Conservation (phyloP, 2,113 vertebrate species). For the Neotragus moschatus region DNA sequence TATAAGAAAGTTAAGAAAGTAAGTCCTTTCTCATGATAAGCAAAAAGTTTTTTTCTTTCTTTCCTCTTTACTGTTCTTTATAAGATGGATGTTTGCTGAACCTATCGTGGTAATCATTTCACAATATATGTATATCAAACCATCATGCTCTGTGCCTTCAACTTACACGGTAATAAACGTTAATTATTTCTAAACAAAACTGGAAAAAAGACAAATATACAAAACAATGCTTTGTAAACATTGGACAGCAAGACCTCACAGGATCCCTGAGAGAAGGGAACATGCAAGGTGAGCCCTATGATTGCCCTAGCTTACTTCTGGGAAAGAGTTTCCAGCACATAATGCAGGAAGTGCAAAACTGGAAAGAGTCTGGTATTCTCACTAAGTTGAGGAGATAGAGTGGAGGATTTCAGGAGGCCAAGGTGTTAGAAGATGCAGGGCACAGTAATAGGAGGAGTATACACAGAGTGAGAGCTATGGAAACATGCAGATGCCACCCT, state of each 20-base stretch:
- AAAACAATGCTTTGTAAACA: neutral
- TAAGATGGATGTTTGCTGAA: neutral
- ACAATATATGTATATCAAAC: neutral
- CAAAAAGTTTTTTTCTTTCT: neutral
- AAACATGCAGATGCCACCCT: neutral
- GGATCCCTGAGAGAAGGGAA: neutral
- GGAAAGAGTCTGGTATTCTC: neutral
- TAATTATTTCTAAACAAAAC: neutral
- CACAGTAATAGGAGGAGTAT: neutral
- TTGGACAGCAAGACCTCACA: neutral
- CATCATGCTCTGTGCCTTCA: neutral
- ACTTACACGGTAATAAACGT: neutral
- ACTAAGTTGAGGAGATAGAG: neutral
- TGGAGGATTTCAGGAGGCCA: neutral
- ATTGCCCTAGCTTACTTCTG: neutral
- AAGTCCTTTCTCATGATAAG: neutral
- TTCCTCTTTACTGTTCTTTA: neutral
- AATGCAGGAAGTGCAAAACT: neutral
- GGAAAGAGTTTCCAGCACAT: neutral
- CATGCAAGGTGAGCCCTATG: neutral
- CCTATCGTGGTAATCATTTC: neutral
- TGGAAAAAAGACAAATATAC: neutral
- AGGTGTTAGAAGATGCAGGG: neutral
- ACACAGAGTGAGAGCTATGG: neutral
- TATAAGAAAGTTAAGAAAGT: neutral